phyloP scores from a whole-genome alignment of 2,888 invertebrate genomes.

The Lymantria dispar region DNA sequence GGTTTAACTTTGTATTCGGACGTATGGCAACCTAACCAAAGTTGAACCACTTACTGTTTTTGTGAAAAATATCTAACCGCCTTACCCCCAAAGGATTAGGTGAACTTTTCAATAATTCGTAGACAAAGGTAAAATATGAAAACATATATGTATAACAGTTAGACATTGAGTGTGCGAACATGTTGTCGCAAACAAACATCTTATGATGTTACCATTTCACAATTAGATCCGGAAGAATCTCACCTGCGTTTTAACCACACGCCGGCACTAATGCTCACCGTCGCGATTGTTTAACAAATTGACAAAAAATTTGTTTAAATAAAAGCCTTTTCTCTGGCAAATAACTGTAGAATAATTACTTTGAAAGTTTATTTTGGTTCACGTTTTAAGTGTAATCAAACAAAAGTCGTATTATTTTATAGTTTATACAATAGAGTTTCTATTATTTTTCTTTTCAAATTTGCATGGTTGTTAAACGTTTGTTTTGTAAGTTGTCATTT shows the following conservation, averaged over 20 bases:
- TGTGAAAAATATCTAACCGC: too few relatives aligned
- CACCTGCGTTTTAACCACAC: conserved; percentile 47
- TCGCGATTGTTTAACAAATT: conserved; percentile 45
- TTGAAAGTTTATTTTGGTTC: conserved; percentile 16
- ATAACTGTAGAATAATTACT: conserved; percentile 28
- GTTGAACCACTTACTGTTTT: too few relatives aligned
- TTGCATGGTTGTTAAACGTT: too few relatives aligned
- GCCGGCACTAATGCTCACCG: conserved; percentile 56
- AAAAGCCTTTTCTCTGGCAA: conserved; percentile 25
- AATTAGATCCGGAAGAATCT: conserved; percentile 76
- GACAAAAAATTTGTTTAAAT: conserved; percentile 43
- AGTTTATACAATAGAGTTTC: conserved; percentile 7
- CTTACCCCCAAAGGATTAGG: too few relatives aligned
- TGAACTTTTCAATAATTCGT: too few relatives aligned
- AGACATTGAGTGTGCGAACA: conserved; percentile 17
- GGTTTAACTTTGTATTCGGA: too few relatives aligned
- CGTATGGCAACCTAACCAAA: too few relatives aligned
- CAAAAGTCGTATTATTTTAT: conserved; percentile 14
- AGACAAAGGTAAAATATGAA: too few relatives aligned
- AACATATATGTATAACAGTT: neutral
- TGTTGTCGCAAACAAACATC: conserved; percentile 26
- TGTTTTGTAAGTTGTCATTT: too few relatives aligned
- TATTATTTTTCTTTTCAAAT: neutral
- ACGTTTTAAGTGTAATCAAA: conserved; percentile 15
- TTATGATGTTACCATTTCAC: conserved; percentile 51